phyloP scores from a whole-genome alignment of 2,113 vertebrate species.

The Calypte anna region DNA sequence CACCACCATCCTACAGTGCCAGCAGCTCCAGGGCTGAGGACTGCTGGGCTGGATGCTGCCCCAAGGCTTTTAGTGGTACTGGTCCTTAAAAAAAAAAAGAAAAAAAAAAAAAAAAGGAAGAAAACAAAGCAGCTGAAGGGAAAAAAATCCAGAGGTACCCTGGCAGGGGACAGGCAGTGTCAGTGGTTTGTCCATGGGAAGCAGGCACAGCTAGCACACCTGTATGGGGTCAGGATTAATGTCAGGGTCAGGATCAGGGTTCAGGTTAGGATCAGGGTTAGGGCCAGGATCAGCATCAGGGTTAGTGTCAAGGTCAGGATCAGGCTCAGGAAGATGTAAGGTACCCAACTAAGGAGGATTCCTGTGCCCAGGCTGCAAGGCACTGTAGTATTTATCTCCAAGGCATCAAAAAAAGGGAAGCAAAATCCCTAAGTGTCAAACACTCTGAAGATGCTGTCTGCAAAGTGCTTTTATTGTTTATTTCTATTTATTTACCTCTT shows the following conservation, averaged over 20 bases:
- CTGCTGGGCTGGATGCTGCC: no score
- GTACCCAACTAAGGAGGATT: rapidly evolving
- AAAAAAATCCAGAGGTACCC: no score
- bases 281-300: rapidly evolving
- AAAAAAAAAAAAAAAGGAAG: no score
- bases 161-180: not conserved
- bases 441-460: not conserved
- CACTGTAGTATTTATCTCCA: not conserved
- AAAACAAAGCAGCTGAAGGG: not conserved
- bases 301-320: no score
- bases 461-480: not conserved
- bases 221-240: rapidly evolving
- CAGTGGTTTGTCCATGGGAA: not conserved
- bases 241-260: rapidly evolving
- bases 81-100: not conserved
- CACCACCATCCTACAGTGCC: not conserved
- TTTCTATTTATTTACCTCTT: not conserved
- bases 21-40: not conserved
- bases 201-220: not conserved
- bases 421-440: not conserved
- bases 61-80: rapidly evolving
- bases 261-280: not conserved
- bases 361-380: not conserved
- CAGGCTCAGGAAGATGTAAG: not conserved
- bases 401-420: not conserved